Evolutionary conservation across 1,140 invertebrate genomes (phyloP).

Genomic region (Helicoverpa armigera): DNA sequence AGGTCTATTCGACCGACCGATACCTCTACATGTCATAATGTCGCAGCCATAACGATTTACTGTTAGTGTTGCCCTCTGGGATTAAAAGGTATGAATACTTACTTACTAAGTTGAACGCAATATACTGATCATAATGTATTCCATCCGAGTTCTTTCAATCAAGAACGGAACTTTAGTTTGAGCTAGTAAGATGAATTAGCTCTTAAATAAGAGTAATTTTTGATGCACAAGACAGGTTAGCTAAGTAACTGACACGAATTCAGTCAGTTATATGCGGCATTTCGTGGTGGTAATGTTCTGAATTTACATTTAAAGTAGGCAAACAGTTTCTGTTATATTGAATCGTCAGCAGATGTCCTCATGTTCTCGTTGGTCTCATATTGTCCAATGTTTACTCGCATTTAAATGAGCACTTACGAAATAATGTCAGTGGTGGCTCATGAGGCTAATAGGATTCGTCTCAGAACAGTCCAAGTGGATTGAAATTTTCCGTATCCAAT

Average conservation of each 20-base stretch:
- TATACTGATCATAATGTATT: neutral
- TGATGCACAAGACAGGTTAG: neutral
- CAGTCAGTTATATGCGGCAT: neutral
- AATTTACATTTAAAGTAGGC: constrained; percentile 32
- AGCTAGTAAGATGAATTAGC: too few relatives aligned
- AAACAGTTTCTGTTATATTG: constrained; percentile 41
- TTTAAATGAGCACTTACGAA: constrained; percentile 71
- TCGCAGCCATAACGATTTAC: constrained; percentile 55
- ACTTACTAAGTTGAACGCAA: constrained; percentile 26
- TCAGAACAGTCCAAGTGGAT: constrained; percentile 47
- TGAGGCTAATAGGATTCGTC: constrained; percentile 64
- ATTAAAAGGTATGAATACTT: constrained; percentile 36
- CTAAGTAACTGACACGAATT: constrained; percentile 1
- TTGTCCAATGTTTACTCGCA: constrained; percentile 70
- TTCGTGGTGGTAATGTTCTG: constrained; percentile 30
- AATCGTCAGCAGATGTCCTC: constrained; percentile 49
- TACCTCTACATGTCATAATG: constrained; percentile 75
- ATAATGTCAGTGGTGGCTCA: constrained; percentile 59
- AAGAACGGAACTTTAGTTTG: too few relatives aligned
- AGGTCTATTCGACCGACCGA: constrained; percentile 70
- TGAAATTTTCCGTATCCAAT: constrained; percentile 43
- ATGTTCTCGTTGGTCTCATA: constrained; percentile 58
- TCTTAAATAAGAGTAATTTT: too few relatives aligned
- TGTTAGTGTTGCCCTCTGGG: constrained; percentile 50
- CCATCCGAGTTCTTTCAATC: neutral